Percentiles rank a stretch among this genome's conserved stretches.
Evolutionary conservation across 2,113 vertebrate species (phyloP).

Genomic region (Microcebus ravelobensis): DNA sequence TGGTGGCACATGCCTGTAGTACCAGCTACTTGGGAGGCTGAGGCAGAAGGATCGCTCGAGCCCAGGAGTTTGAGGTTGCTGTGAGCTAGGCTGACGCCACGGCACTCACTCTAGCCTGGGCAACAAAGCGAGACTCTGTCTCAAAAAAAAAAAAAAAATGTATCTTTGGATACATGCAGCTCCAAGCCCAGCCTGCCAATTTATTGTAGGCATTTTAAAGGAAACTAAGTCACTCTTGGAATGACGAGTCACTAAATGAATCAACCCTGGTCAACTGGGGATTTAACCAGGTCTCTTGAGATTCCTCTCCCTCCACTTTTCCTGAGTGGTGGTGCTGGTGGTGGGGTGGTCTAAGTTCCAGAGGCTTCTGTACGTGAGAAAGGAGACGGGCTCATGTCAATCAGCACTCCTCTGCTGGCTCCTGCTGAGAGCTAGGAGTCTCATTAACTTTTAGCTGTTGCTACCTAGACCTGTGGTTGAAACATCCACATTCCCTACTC

Average conservation of each 20-base stretch:
- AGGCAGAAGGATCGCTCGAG: too few relatives aligned
- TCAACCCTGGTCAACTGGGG: neutral
- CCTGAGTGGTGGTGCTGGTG: neutral
- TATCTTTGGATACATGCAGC: neutral
- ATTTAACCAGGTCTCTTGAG: neutral
- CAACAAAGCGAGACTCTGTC: too few relatives aligned
- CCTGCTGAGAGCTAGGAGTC: rapidly evolving
- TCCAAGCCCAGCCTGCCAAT: neutral
- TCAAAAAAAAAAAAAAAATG: too few relatives aligned
- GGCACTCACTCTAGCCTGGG: too few relatives aligned
- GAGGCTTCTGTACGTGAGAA: neutral
- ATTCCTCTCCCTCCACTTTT: neutral
- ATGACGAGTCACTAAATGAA: neutral
- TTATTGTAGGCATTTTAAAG: neutral
- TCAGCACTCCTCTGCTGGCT: neutral
- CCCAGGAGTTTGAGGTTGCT: too few relatives aligned
- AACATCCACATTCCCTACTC: too few relatives aligned
- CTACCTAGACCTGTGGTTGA: neutral
- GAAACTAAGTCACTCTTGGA: neutral
- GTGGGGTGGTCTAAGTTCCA: neutral
- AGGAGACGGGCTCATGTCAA: rapidly evolving
- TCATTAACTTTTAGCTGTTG: neutral
- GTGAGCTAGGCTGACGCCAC: too few relatives aligned
- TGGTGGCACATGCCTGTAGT: too few relatives aligned
- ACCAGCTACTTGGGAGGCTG: too few relatives aligned